phyloP scores from a whole-genome alignment of 2,797 vertebrate species.

The Pachyuromys duprasi region DNA sequence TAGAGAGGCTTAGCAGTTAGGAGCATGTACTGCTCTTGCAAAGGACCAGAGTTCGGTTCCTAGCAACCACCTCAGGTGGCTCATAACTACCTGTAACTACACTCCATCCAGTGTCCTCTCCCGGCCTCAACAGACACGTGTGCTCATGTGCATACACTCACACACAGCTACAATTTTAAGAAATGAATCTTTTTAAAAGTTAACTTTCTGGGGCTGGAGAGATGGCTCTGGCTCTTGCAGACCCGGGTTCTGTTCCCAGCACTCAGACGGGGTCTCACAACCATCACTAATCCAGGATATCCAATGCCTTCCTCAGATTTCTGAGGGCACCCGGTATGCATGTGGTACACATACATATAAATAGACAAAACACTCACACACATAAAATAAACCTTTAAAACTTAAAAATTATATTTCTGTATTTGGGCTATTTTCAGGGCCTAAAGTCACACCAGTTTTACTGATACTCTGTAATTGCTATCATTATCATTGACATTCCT shows the following conservation, averaged over 20 bases:
- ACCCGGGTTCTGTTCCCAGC: background rate
- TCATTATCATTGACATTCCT: background rate
- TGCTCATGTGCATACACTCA: background rate
- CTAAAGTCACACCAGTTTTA: slow-evolving; percentile 2
- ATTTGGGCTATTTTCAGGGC: slow-evolving; percentile 8
- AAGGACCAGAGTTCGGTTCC: background rate
- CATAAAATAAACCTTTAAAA: background rate
- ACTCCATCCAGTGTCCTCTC: background rate
- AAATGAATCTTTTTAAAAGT: background rate
- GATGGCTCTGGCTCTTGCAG: background rate
- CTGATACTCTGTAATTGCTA: slow-evolving; percentile 4
- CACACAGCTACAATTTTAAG: background rate
- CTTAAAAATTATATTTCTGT: background rate
- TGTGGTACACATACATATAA: background rate
- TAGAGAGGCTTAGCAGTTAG: background rate
- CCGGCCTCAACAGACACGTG: too few species aligned
- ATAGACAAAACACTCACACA: background rate
- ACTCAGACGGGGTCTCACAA: background rate
- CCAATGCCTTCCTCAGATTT: background rate
- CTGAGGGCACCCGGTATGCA: background rate
- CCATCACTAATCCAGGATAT: background rate
- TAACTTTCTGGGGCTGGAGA: background rate
- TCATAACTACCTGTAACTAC: background rate
- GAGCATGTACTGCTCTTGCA: background rate
- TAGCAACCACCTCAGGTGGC: background rate